Conservation (phyloP, 1,140 invertebrate species). For the Neuroterus valhalla region DNA sequence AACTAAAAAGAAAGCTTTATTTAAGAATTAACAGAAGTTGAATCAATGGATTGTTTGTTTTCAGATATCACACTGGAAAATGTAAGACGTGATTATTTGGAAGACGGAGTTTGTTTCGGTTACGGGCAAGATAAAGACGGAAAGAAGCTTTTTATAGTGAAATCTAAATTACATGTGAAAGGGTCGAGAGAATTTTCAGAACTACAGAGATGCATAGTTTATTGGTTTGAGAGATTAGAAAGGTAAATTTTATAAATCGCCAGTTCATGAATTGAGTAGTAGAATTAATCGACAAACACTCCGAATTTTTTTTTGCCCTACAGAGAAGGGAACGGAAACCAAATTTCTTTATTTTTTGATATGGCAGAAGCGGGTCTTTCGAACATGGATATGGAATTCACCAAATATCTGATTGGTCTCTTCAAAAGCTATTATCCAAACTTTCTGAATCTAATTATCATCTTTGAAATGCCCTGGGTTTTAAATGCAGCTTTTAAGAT, state of each 20-base stretch:
- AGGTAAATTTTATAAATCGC: conserved; percentile 71
- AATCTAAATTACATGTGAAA: conserved; percentile 85
- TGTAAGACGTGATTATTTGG: conserved; percentile 83
- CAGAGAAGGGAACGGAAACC: conserved; percentile 84
- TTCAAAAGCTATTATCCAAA: conserved; percentile 95
- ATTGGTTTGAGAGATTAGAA: conserved; percentile 91
- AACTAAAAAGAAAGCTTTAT: conserved; percentile 29
- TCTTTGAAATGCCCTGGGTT: conserved; percentile 97
- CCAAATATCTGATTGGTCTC: conserved; percentile 88
- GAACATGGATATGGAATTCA: conserved; percentile 93
- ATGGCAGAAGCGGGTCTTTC: conserved; percentile 88
- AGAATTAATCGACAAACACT: conserved; percentile 23
- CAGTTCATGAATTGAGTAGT: neutral
- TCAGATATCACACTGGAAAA: conserved; percentile 82
- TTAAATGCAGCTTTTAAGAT: conserved; percentile 94
- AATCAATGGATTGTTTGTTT: conserved; percentile 40
- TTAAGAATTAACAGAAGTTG: neutral
- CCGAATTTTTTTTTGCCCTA: conserved; percentile 47
- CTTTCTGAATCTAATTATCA: conserved; percentile 92
- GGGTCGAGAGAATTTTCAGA: conserved; percentile 83
- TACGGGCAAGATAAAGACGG: conserved; percentile 88
- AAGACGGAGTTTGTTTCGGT: conserved; percentile 85
- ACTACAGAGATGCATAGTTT: conserved; percentile 88
- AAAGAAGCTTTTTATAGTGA: conserved; percentile 84
- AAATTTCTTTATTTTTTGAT: conserved; percentile 92